Evolutionary conservation across 2,113 vertebrate genomes (phyloP), one percentile per base, ranked within the genome.

Genomic region (Acinonyx jubatus): DNA sequence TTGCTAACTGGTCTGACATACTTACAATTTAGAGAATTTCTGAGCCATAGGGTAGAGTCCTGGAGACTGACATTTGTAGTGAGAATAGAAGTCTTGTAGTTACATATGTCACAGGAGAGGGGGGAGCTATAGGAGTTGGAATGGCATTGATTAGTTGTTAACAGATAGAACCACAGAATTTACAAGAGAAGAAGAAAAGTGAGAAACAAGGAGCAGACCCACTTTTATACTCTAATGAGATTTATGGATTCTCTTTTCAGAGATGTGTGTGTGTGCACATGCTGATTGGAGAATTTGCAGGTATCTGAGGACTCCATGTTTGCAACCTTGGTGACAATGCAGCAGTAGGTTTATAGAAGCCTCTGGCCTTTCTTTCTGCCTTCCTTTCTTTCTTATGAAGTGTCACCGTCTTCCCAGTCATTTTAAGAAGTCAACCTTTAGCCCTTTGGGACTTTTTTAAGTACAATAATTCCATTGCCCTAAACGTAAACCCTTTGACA

Each of bases 1-100:
- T 98, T 97, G 97, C 33, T 45, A 94, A 97, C 97, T 57, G 95
- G 55, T 98, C 97, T 98, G 96, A 94, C 92, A 97, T 94, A 80
- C 0, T 94, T 45, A 45, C 45, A 45, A 52, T 97, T 69, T 92
- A 0, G 1, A 97, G 97, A 76, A 94, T 84, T 98, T 98, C 98
- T 97, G 96, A 97, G 85, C 48, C 97, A 89, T 91, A 92, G 93
- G 89, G 2, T 91, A 94, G 91, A 98, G 95, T 98, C 96, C 95
- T 94, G 61, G 4, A 0, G 38, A 76, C 84, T 96, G 95, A 97
- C n/a, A 96, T 97, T 97, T 98, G 81, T 93, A 97, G 89, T 90
- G 94, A 97, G 96, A 79, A 96, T 92, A 97, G 96, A 97, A 95
- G 85, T 96, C 92, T 78, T 94, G 0, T 38, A 38, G 33, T 92